These are phyloP conservation scores for Euspilapteryx auroguttella DNA, from an alignment of 2,888 invertebrate species.

Conservation along the genomic window DNA sequence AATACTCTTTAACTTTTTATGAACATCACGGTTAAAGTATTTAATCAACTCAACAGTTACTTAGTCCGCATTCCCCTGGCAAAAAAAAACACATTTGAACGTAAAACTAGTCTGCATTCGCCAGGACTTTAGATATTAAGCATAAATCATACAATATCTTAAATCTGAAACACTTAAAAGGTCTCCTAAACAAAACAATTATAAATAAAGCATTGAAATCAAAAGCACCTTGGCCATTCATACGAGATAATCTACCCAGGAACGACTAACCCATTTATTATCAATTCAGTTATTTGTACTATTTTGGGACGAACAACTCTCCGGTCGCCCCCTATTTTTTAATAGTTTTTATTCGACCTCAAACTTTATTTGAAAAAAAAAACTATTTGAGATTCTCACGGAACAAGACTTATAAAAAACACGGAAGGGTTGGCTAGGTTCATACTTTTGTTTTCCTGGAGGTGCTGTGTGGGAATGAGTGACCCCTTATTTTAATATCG, in stretches of 20 bases:
- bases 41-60: too few relatives aligned
- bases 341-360: constrained; percentile 29
- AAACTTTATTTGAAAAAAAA: too few relatives aligned
- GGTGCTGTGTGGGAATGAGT: constrained; percentile 44
- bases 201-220: constrained; percentile 5
- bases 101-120: too few relatives aligned
- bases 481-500: constrained; percentile 34
- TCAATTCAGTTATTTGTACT: constrained; percentile 34
- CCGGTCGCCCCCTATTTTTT: constrained; percentile 41
- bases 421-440: constrained; percentile 52
- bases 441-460: constrained; percentile 51
- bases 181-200: too few relatives aligned
- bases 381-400: constrained; percentile 53
- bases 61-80: too few relatives aligned
- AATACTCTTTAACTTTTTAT: too few relatives aligned
- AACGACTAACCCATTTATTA: constrained; percentile 26
- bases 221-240: constrained; percentile 20
- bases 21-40: too few relatives aligned
- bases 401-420: constrained; percentile 19
- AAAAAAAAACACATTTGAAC: too few relatives aligned
- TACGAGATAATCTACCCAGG: constrained; percentile 27
- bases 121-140: too few relatives aligned
- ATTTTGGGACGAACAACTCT: constrained; percentile 34
- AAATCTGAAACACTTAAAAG: too few relatives aligned
- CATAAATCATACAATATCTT: too few relatives aligned